phyloP scores from a whole-genome alignment of 2,113 vertebrate genomes.

The Silurus meridionalis region DNA sequence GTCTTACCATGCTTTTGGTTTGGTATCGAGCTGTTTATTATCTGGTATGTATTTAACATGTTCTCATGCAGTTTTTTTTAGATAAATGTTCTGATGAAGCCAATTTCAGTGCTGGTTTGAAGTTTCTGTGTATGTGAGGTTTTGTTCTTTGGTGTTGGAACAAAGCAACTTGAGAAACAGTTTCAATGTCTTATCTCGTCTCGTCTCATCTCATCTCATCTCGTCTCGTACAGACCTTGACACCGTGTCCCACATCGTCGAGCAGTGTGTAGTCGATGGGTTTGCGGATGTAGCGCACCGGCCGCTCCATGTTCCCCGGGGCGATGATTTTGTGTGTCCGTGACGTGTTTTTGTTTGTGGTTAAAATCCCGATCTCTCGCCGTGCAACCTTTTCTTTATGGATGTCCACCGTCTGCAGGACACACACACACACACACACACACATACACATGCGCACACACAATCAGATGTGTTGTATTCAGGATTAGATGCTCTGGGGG shows the following conservation, averaged over 20 bases:
- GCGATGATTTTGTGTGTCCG: slow-evolving; percentile 99
- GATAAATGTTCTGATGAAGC: no score
- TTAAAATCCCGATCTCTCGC: slow-evolving; percentile 98
- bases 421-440: slow-evolving; percentile 1
- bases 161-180: no score
- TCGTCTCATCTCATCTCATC: background rate
- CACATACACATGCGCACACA: background rate
- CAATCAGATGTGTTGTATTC: background rate
- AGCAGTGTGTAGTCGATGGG: slow-evolving; percentile 98
- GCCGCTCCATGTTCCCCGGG: slow-evolving; percentile 96
- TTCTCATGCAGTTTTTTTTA: no score
- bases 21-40: no score
- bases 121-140: no score
- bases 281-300: slow-evolving; percentile 98
- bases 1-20: background rate
- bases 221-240: slow-evolving; percentile 83
- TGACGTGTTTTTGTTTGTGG: slow-evolving; percentile 98
- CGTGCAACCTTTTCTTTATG: slow-evolving; percentile 99
- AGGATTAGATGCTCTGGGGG: background rate
- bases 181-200: no score
- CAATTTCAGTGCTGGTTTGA: no score
- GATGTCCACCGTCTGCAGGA: slow-evolving; percentile 91
- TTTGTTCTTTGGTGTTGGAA: no score
- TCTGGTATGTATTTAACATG: no score
- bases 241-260: slow-evolving; percentile 97